Percentiles rank a stretch among this genome's conserved stretches.
Conservation (phyloP, 2,113 vertebrate genomes). For the Xiphophorus hellerii region DNA sequence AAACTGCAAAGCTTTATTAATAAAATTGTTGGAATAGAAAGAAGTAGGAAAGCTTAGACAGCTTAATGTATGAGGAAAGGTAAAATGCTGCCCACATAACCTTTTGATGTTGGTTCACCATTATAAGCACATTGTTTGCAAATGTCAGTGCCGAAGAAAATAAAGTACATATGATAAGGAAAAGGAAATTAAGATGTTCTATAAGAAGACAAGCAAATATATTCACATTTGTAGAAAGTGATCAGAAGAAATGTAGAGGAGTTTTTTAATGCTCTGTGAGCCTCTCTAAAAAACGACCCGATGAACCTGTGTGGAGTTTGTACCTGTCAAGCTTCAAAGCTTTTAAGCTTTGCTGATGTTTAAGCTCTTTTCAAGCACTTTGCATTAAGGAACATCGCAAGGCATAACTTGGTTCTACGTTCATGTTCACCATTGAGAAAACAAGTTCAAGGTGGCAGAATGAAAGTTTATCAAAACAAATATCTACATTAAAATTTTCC, state of each 20-base stretch:
- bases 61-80: slow-evolving; percentile 60
- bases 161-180: background rate
- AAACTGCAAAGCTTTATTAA: background rate
- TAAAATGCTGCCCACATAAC: slow-evolving; percentile 57
- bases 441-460: background rate
- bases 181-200: slow-evolving; percentile 16
- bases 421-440: background rate
- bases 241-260: slow-evolving; percentile 13
- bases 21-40: background rate
- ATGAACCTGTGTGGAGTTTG: background rate
- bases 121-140: slow-evolving; percentile 49
- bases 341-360: background rate
- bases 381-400: background rate
- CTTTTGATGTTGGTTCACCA: slow-evolving; percentile 37
- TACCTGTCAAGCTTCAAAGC: slow-evolving; percentile 31
- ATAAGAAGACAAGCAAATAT: slow-evolving; percentile 7
- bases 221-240: slow-evolving; percentile 15
- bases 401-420: background rate
- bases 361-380: slow-evolving; percentile 11
- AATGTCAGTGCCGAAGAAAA: slow-evolving; percentile 10
- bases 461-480: background rate
- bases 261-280: slow-evolving; percentile 16
- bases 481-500: background rate
- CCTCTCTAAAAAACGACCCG: slow-evolving; percentile 6
- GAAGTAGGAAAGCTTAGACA: slow-evolving; percentile 37